phyloP scores from a whole-genome alignment of 2,113 vertebrate genomes.

The Sebastes schlegelii region DNA sequence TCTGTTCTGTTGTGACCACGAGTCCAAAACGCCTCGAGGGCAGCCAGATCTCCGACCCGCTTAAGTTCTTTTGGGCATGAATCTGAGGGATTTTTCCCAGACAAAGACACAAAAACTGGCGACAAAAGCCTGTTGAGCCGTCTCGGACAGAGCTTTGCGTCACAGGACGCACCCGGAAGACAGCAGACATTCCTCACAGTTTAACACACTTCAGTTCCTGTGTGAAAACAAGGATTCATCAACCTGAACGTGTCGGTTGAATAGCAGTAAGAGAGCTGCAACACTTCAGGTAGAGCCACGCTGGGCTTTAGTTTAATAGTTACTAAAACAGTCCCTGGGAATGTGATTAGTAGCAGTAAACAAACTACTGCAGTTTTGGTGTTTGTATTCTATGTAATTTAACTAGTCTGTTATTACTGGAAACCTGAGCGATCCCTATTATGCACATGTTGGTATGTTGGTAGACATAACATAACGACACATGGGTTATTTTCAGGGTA shows the following conservation, averaged over 20 bases:
- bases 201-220: conserved; percentile 11
- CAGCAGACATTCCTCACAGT: conserved; percentile 34
- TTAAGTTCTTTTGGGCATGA: conserved; percentile 14
- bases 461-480: neutral
- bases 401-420: neutral
- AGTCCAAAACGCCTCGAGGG: conserved; percentile 7
- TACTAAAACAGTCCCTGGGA: too few relatives aligned
- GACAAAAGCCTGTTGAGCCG: conserved; percentile 49
- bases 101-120: conserved; percentile 32
- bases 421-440: neutral
- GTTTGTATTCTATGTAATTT: neutral
- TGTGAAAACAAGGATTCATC: conserved; percentile 25
- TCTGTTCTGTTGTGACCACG: conserved; percentile 7
- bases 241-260: neutral
- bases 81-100: conserved; percentile 41
- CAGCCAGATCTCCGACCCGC: conserved; percentile 3
- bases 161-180: conserved; percentile 22
- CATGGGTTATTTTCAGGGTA: neutral
- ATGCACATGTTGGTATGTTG: too few relatives aligned
- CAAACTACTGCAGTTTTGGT: neutral
- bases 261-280: neutral
- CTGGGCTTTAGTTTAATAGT: neutral
- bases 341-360: neutral
- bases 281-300: neutral
- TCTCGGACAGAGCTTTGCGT: neutral